A percentile compares a stretch with the other conserved stretches of the same genome.
Conservation (phyloP, 2,113 vertebrate genomes). For the Phyllostomus hastatus region DNA sequence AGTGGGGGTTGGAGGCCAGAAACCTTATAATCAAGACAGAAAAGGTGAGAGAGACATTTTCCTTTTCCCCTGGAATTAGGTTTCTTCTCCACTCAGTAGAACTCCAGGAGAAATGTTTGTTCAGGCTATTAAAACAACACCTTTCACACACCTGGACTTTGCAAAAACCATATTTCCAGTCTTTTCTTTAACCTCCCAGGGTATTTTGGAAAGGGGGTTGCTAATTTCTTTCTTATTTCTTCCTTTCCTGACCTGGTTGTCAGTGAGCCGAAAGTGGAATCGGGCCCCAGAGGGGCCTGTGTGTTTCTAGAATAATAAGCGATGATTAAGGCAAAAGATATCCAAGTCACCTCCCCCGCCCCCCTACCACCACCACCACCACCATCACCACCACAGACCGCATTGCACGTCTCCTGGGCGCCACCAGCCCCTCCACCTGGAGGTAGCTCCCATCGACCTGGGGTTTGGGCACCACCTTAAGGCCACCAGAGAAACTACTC, state of each 20-base stretch:
- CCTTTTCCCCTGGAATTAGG: neutral
- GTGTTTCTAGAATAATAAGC: neutral
- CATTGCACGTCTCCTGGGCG: neutral
- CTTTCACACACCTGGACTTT: neutral
- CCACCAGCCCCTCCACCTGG: constrained; percentile 44
- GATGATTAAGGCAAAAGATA: neutral
- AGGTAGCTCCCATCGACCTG: neutral
- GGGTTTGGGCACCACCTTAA: constrained; percentile 69
- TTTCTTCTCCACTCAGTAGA: neutral
- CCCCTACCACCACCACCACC: neutral
- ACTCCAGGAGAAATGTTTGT: neutral
- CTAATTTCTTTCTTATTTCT: neutral
- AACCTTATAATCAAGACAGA: neutral
- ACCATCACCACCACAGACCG: neutral
- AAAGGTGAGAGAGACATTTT: neutral
- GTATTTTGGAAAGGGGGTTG: neutral
- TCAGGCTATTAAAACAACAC: neutral
- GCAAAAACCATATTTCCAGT: neutral
- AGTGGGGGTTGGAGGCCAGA: neutral
- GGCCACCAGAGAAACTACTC: neutral
- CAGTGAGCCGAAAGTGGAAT: neutral
- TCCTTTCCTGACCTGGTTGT: neutral
- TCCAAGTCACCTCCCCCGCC: rapidly evolving
- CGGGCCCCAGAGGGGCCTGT: neutral
- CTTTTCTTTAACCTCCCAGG: neutral